phyloP scores from a whole-genome alignment of 2,113 vertebrate species.

The Heterotilapia buettikoferi region DNA sequence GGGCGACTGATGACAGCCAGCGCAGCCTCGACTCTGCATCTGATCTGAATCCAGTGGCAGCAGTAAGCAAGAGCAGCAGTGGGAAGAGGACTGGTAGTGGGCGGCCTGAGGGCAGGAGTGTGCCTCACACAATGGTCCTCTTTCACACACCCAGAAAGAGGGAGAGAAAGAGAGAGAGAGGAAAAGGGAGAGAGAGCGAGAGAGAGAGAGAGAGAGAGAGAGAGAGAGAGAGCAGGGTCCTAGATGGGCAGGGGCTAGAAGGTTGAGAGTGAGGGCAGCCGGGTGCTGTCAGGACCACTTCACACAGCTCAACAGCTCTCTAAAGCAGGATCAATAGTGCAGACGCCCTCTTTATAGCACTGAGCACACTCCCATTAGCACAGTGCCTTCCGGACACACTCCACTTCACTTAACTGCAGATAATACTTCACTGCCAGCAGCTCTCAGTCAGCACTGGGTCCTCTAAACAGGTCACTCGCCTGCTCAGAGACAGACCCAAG shows the following conservation, averaged over 20 bases:
- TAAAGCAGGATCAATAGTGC: conserved; percentile 69
- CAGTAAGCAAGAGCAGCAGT: conserved; percentile 20
- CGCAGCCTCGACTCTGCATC: conserved; percentile 77
- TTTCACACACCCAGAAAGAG: conserved; percentile 74
- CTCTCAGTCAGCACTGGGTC: neutral
- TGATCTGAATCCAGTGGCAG: conserved; percentile 65
- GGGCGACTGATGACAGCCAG: conserved; percentile 74
- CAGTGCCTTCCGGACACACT: conserved; percentile 55
- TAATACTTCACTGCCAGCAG: conserved; percentile 20
- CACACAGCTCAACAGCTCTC: conserved; percentile 61
- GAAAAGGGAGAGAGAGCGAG: conserved; percentile 11
- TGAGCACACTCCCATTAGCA: conserved; percentile 56
- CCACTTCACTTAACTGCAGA: conserved; percentile 43
- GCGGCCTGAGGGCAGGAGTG: conserved; percentile 80
- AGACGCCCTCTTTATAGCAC: conserved; percentile 28
- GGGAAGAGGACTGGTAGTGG: conserved; percentile 65
- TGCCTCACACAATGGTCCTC: conserved; percentile 82
- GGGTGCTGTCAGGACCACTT: conserved; percentile 51
- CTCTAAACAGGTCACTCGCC: conserved; percentile 15
- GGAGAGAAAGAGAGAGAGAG: conserved; percentile 14
- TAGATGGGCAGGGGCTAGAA: conserved; percentile 39
- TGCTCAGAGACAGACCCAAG: conserved; percentile 16
- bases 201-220: conserved; percentile 27
- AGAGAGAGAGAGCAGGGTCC: conserved; percentile 42
- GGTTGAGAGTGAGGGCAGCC: conserved; percentile 32